phyloP scores from a whole-genome alignment of 2,888 invertebrate species.

The Cephalotes varians region DNA sequence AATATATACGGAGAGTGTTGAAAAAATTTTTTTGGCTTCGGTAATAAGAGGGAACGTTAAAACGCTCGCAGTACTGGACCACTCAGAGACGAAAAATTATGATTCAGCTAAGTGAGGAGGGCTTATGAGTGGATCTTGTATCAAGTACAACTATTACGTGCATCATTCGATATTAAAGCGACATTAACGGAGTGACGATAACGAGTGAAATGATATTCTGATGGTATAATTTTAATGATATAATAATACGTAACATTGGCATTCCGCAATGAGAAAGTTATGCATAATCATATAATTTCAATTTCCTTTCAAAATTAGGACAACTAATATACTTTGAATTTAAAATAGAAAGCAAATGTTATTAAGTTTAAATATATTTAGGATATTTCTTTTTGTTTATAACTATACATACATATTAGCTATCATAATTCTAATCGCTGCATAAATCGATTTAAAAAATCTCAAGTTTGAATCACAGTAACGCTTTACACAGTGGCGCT shows the following conservation, averaged over 20 bases:
- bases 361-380: background rate
- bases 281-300: background rate
- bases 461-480: background rate
- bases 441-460: background rate
- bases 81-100: constrained; percentile 67
- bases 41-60: constrained; percentile 72
- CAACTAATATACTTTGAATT: background rate
- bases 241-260: background rate
- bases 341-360: background rate
- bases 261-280: background rate
- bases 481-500: background rate
- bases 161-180: constrained; percentile 37
- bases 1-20: constrained; percentile 29
- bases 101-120: constrained; percentile 39
- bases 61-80: constrained; percentile 58
- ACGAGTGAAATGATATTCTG: background rate
- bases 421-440: background rate
- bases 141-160: background rate
- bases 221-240: constrained; percentile 28
- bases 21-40: constrained; percentile 64
- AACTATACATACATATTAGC: background rate
- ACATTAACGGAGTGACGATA: constrained; percentile 21
- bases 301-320: background rate
- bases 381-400: background rate
- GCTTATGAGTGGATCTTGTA: constrained; percentile 30